Percentiles rank a stretch among this genome's conserved stretches.
phyloP scores from a whole-genome alignment of 1,140 invertebrate genomes.

The Drosophila dunni region DNA sequence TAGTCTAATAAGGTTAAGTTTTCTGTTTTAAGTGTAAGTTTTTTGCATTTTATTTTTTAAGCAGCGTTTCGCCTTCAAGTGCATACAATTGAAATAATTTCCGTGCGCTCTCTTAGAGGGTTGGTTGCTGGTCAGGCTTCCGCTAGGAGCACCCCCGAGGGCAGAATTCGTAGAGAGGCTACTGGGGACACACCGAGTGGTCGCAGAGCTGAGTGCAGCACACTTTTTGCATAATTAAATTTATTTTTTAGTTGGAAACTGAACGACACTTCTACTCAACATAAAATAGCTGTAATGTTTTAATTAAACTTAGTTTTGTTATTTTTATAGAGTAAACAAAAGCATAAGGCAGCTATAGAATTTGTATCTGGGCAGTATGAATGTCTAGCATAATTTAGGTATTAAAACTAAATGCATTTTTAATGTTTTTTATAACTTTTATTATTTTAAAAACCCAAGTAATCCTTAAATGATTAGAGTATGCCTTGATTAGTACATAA shows the following conservation, averaged over 20 bases:
- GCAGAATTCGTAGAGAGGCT: background rate
- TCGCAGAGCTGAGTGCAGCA: constrained; percentile 63
- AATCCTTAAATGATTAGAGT: no score
- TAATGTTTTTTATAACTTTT: no score
- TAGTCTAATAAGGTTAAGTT: no score
- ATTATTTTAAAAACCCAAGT: no score
- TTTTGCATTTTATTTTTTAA: constrained; percentile 39
- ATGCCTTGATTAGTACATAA: no score
- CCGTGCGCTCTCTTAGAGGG: constrained; percentile 46
- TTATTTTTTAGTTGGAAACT: constrained; percentile 67
- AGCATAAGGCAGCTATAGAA: background rate
- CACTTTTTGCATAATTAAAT: constrained; percentile 82
- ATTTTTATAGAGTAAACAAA: constrained; percentile 9
- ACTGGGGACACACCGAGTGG: constrained; percentile 14
- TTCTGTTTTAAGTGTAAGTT: no score
- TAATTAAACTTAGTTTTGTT: constrained; percentile 75
- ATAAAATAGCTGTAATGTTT: constrained; percentile 77
- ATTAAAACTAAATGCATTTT: no score
- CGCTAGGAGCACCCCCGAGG: constrained; percentile 4
- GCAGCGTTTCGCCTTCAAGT: constrained; percentile 56
- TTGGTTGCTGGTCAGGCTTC: background rate
- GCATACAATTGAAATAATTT: constrained; percentile 84
- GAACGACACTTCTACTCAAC: constrained; percentile 21
- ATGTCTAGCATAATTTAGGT: background rate
- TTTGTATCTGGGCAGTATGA: background rate